phyloP scores from a whole-genome alignment of 2,113 vertebrate species.

The Myrmophylax atrothorax region DNA sequence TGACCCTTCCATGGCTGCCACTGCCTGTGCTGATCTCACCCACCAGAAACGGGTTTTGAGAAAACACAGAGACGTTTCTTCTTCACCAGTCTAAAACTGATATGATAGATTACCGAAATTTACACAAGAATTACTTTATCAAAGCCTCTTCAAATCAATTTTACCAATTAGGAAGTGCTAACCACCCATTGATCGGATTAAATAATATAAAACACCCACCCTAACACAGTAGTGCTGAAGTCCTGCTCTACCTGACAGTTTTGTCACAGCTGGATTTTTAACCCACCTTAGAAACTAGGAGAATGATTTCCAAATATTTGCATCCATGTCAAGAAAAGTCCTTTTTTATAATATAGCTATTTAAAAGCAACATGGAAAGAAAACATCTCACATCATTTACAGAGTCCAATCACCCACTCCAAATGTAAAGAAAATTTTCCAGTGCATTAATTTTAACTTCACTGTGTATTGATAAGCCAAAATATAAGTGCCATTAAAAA shows the following conservation, averaged over 20 bases:
- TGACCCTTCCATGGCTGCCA: rapidly evolving
- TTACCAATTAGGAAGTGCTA: not conserved
- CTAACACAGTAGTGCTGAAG: not conserved
- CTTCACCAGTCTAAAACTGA: not conserved
- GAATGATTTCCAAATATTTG: not conserved
- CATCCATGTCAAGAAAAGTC: not conserved
- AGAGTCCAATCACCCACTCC: not conserved
- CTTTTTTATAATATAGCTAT: not conserved
- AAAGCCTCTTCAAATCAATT: not conserved
- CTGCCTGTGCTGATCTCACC: not conserved
- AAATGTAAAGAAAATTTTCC: not conserved
- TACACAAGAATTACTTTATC: not conserved
- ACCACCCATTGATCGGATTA: not conserved
- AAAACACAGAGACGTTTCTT: not conserved
- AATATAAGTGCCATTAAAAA: not conserved
- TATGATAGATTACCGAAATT: not conserved
- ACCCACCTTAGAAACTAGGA: not conserved
- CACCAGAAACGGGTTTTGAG: not conserved
- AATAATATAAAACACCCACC: not conserved
- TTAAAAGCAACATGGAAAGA: not conserved
- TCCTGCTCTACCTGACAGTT: not conserved
- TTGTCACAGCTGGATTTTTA: not conserved
- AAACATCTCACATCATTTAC: not conserved
- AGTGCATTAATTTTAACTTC: not conserved
- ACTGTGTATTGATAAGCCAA: not conserved